Evolutionary conservation across 1,140 invertebrate genomes (phyloP), one percentile per base, ranked within the genome.

Genomic region (Daktulosphaira vitifoliae): DNA sequence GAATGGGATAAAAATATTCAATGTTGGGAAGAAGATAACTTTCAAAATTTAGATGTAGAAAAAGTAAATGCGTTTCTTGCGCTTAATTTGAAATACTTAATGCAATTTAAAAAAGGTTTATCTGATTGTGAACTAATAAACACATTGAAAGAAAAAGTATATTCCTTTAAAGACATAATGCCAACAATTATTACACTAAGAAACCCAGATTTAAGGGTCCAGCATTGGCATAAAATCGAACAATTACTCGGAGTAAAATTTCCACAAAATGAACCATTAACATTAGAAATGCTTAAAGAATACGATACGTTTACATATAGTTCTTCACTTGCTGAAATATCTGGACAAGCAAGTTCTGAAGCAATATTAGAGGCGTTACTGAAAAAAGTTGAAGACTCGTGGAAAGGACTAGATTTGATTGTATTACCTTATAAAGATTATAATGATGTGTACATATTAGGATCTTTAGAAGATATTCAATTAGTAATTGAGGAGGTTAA

Each of bases 171-270:
- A 68, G 0, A 72, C 25, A 71, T 87, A 81, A 73, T 92, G 46
- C 84, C 87, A 3, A 79, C 87, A 20, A 84, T 91, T 62, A 79
- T 81, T 8, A 86, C 84, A 62, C 73, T 92, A 16, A 81, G 86
- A 52, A 91, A 90, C 75, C 85, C 85, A 9, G 81, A 81, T 16
- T 72, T 91, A 33, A 81, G 83, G 66, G 76, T 80, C 33, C 81
- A 91, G 1, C 90, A 94, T 73, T 93, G 90, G 90, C 76, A 84
- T 2, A 81, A 83, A 71, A 86, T 95, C 16, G 88, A 91, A 65
- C 79, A 81, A 5, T 75, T 90, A 20, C 73, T 93, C 0, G 81
- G 82, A 66, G 81, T 82, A 23, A 84, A 84, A 66, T 82, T 92
- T 13, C 56, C 56, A 69, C 82, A 81, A 65, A 80, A 83, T 0